Evolutionary conservation across 2,888 invertebrate species (phyloP), one percentile per base, ranked within the genome.

Genomic region (Sussaba pulchella): DNA sequence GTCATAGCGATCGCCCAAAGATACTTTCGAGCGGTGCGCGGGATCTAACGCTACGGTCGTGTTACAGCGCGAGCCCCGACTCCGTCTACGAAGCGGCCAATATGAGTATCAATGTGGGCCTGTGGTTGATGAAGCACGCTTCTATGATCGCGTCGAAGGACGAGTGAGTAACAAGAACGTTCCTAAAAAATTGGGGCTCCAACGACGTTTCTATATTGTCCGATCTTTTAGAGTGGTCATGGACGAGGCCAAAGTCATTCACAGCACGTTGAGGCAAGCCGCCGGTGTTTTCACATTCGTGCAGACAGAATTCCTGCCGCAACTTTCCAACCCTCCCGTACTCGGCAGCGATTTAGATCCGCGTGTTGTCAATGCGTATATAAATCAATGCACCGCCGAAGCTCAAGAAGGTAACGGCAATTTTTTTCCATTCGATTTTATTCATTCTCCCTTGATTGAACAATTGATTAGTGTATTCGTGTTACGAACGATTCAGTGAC

Each of bases 41-140:
- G n/a, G n/a, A n/a, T n/a, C n/a, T n/a, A n/a, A n/a, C n/a, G n/a
- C n/a, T n/a, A n/a, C n/a, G n/a, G n/a, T n/a, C n/a, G 64, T 57
- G 71, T 84, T 85, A 26, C 61, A 91, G 91, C 43, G 89, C 89
- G 0, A 88, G 87, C 70, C 85, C 90, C 4, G 95, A 95, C 90
- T 90, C 93, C 9, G 92, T 94, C 76, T 95, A 93, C 91, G 95
- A 95, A 89, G 91, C 94, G 64, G 93, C 94, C 57, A 94, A 93
- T 63, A 93, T 95, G 89, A 92, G 93, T 54, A 91, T 94, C 73
- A 94, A 95, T 87, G 90, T 94, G 83, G 95, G 93, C 0, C 89
- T 95, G 66, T 95, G 95, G 95, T 93, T 94, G 83, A 94, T 94
- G 90, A 95, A 95, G 88, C 95, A 94, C 90, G 94, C 95, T 8